Evolutionary conservation across 2,888 invertebrate species (phyloP).

Genomic region (Lomographa bimaculata): DNA sequence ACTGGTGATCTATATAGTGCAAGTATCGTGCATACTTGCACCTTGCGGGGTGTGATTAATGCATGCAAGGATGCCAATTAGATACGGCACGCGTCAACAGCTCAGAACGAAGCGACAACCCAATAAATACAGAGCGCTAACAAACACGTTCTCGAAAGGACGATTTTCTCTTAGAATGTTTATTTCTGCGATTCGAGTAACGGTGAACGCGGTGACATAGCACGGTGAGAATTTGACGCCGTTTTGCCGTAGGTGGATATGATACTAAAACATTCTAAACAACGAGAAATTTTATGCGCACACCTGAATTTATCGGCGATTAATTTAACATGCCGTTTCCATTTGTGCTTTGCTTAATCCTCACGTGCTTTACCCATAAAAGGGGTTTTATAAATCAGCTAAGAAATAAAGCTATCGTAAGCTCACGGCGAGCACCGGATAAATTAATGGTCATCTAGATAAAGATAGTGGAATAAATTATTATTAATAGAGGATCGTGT

Average conservation of each 20-base stretch:
- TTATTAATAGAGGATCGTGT: conserved; percentile 54
- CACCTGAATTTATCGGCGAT: conserved; percentile 17
- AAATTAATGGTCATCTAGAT: conserved; percentile 36
- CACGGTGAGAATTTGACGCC: conserved; percentile 56
- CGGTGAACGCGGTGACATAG: conserved; percentile 60
- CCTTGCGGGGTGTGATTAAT: conserved; percentile 55
- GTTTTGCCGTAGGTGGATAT: conserved; percentile 54
- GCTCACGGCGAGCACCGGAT: conserved; percentile 27
- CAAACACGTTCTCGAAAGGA: conserved; percentile 57
- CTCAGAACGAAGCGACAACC: conserved; percentile 42
- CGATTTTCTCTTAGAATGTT: conserved; percentile 47
- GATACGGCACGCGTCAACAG: conserved; percentile 60
- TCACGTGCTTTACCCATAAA: conserved; percentile 19
- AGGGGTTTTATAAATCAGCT: conserved; percentile 26
- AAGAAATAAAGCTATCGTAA: conserved; percentile 31
- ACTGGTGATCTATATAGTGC: conserved; percentile 56
- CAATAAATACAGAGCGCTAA: conserved; percentile 49
- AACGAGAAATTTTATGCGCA: conserved; percentile 26
- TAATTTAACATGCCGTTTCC: conserved; percentile 11
- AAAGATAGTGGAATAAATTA: conserved; percentile 39
- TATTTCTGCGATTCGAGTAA: conserved; percentile 45
- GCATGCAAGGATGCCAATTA: conserved; percentile 73
- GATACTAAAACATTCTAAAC: conserved; percentile 40
- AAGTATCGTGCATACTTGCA: conserved; percentile 33
- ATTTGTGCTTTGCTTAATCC: conserved; percentile 17